Evolutionary conservation across 2,113 vertebrate genomes (phyloP), one percentile per base, ranked within the genome.

Genomic region (Hippocampus guttulatus): DNA sequence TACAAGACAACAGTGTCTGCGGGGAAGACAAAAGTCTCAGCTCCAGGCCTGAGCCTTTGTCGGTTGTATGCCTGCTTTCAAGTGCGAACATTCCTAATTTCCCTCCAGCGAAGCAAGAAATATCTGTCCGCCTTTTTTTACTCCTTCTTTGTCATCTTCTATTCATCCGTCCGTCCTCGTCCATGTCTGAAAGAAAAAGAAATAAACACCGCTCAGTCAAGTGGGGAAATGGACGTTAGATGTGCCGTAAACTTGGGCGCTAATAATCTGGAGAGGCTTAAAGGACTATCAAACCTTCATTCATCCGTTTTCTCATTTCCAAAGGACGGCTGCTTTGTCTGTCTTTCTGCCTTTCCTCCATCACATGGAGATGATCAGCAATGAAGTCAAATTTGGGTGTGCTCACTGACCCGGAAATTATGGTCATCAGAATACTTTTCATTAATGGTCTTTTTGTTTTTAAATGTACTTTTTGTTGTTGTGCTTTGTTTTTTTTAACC

Each of bases 31-130:
- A 81, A 82, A 30, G 54, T 67, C 78, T 84, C 41, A 16, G 33
- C 80, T 78, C 77, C 62, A 64, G 30, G 63, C 30, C 61, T 18
- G 68, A 68, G 70, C 23, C 66, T 78, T 81, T 70, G 81, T 75
- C 68, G 4, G 76, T 64, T 68, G 75, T 69, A 67, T 49, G 64
- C 81, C 67, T 72, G 75, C 84, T 85, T 81, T 87, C 79, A 84
- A 86, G 77, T 82, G 78, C 67, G 80, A 81, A 78, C 73, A 71
- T 54, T 77, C 75, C 81, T 83, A 25, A 78, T 84, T 85, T 81
- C 78, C 78, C 76, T 86, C 77, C 83, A 86, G 45, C 78, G 80
- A 86, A 83, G 84, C 84, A 84, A 82, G 75, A 84, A 85, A 77
- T 78, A 78, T 64, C 75, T 82, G 73, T 77, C 81, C 81, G 70